Base-by-base conservation (phyloP, 2,797 vertebrate species). In the Semaprochilodus insignis region DNA sequence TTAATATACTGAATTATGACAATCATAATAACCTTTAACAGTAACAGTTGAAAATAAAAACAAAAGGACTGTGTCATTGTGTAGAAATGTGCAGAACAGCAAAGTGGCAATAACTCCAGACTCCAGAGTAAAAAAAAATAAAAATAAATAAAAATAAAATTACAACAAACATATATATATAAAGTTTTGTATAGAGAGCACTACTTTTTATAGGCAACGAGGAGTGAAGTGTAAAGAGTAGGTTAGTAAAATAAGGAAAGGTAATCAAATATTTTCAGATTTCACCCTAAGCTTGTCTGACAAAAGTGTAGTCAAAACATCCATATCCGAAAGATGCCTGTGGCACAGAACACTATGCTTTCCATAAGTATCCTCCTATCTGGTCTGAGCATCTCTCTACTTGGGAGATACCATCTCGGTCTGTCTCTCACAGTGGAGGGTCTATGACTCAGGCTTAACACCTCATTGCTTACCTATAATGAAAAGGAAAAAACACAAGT, bases 261-360 rank as follows among this genome's bases (percentile, higher is more conserved):
- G 14, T 55, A 34, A n/a, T 48, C 21, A 59, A 74, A 13, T 52
- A 21, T 74, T 73, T 73, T 55, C 21, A 57, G 27, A 21, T 31
- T 19, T 19, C 25, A 21, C 52, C 19, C 6, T 74, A 31, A 40
- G 27, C 31, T 36, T 23, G 3, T 23, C 27, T 74, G n/a, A 71
- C 55, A 19, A 55, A 59, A 60, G 31, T 15, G 27, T 74, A 74
- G 73, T 60, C 73, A 74, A 59, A 74, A 74, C 73, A 74, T 74
- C 31, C 72, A 34, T 36, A 57, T 55, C 72, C 52, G 34, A 74
- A 36, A 40, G 54, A 74, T 36, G 73, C 23, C 2, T 60, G 73
- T 59, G 54, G 10, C 21, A 21, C 17, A 36, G 73, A 2, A 25
- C 54, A n/a, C 31, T 74, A 40, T 60, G 34, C 16, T 74, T 34